These are phyloP conservation scores for Parnassius smintheus DNA, from an alignment of 2,888 invertebrate species.

Conservation along the genomic window DNA sequence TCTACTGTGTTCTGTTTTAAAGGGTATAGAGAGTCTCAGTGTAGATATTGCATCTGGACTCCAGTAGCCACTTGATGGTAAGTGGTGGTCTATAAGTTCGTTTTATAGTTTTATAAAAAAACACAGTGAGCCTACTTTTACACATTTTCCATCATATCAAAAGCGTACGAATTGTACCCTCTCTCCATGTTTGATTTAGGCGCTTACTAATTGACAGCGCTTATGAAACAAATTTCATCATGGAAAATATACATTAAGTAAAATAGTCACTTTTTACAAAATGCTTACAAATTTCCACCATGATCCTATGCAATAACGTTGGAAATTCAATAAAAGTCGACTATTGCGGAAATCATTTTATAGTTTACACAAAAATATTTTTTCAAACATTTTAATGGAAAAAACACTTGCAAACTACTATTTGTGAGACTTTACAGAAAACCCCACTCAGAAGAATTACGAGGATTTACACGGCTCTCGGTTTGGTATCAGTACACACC, in stretches of 20 bases:
- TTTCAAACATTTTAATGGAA: slow-evolving; percentile 1
- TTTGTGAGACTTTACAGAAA: background rate
- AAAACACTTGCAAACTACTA: background rate
- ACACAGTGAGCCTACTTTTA: too few relatives aligned
- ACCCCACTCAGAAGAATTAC: slow-evolving; percentile 1
- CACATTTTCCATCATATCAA: too few relatives aligned
- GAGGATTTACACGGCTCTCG: background rate
- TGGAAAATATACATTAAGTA: background rate
- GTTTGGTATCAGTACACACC: slow-evolving; percentile 1
- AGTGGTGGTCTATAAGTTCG: too few relatives aligned
- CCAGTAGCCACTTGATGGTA: too few relatives aligned
- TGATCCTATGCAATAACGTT: background rate
- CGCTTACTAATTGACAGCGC: too few relatives aligned
- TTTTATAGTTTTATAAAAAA: too few relatives aligned
- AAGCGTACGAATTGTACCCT: too few relatives aligned
- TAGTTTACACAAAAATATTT: background rate
- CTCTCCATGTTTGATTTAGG: too few relatives aligned
- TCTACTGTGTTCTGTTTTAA: too few relatives aligned
- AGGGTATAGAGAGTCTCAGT: too few relatives aligned
- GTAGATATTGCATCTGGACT: too few relatives aligned
- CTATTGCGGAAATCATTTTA: background rate
- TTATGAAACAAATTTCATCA: too few relatives aligned
- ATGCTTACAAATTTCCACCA: background rate
- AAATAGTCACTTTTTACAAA: background rate
- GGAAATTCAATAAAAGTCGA: background rate